phyloP scores from a whole-genome alignment of 2,113 vertebrate species.

The Marcusenius ussheri region DNA sequence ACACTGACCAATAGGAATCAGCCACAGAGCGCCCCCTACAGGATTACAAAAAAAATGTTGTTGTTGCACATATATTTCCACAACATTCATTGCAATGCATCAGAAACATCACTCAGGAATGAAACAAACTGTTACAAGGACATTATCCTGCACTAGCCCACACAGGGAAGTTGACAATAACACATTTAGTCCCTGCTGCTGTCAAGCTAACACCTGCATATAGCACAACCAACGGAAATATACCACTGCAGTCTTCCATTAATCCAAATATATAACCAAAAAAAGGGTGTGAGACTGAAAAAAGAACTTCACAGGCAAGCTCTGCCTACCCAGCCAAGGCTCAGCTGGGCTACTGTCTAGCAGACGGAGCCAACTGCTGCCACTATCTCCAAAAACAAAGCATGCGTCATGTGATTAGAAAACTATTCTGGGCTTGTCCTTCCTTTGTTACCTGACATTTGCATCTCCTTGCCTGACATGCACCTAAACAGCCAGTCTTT shows the following conservation, averaged over 20 bases:
- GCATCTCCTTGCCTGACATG: not conserved
- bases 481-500: not conserved
- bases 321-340: not conserved
- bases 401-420: not conserved
- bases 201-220: not conserved
- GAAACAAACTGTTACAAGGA: not conserved
- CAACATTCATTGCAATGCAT: not conserved
- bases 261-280: not conserved
- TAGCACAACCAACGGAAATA: not conserved
- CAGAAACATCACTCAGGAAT: not conserved
- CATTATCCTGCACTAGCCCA: not conserved
- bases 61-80: not conserved
- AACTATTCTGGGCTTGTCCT: not conserved
- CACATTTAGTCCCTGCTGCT: not conserved
- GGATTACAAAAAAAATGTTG: not conserved
- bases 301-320: not conserved
- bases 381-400: not conserved
- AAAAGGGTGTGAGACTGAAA: not conserved
- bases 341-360: not conserved
- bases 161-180: not conserved
- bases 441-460: not conserved
- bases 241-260: not conserved
- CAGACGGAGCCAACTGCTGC: not conserved
- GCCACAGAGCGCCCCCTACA: not conserved
- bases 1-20: not conserved